These are phyloP conservation scores for Actinopyga echinites DNA, from an alignment of 53 echinoderm and acorn worm species.

Conservation along the genomic window DNA sequence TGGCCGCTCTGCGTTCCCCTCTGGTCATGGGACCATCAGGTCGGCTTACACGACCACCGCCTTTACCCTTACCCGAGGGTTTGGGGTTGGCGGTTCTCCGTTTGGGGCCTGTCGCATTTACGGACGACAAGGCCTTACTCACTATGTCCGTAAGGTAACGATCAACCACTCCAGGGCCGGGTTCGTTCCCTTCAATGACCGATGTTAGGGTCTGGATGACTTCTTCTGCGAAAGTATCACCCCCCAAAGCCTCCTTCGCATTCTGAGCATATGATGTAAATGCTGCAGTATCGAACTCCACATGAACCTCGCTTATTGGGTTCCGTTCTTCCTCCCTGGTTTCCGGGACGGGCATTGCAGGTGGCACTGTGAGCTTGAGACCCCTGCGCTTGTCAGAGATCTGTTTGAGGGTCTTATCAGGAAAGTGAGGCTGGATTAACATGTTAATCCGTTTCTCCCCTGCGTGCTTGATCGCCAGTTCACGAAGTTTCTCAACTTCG, in stretches of 20 bases:
- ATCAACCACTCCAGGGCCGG: neutral
- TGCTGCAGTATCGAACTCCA: neutral
- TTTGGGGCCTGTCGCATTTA: neutral
- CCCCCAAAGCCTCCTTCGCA: neutral
- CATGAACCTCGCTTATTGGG: neutral
- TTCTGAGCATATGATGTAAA: neutral
- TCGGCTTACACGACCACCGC: neutral
- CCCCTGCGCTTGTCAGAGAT: too few species aligned
- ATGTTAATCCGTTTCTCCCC: too few species aligned
- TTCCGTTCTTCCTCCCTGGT: neutral
- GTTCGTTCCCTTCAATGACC: neutral
- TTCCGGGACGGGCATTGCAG: neutral
- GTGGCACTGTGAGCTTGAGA: too few species aligned
- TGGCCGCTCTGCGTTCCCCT: slow-evolving; percentile 15
- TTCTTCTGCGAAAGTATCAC: neutral
- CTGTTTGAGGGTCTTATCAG: too few species aligned
- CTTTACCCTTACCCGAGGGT: neutral
- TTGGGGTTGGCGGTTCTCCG: neutral
- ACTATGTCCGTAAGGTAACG: neutral
- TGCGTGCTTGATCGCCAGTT: too few species aligned
- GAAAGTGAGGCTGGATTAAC: too few species aligned
- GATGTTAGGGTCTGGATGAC: neutral
- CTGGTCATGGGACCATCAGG: slow-evolving; percentile 2
- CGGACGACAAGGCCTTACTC: neutral
- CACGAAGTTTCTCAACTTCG: too few species aligned